Evolutionary conservation across 2,797 vertebrate species (phyloP), one percentile per base, ranked within the genome.

Genomic region (Leptodactylus fallax): DNA sequence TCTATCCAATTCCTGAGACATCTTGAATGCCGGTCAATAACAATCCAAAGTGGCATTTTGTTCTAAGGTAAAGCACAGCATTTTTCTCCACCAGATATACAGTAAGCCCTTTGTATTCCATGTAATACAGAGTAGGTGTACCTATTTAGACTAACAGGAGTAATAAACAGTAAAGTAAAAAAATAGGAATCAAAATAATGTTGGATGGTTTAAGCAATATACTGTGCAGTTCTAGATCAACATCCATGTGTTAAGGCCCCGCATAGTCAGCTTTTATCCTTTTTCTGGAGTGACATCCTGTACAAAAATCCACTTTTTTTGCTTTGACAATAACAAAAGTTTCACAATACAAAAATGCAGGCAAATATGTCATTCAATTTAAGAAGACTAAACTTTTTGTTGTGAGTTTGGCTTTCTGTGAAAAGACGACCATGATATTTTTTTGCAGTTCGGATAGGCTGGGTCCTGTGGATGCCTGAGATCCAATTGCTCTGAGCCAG

Each of bases 271-370:
- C 71, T 51, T 47, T 11, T n/a, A 76, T 85, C 83, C 21, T 76
- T 58, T 53, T 74, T 76, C 55, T 21, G 82, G 23, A 85, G 21
- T 23, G 51, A 36, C 7, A 76, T n/a, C 76, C 56, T 51, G 0
- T 61, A 76, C 11, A 84, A 76, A 36, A 84, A 76, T 67, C 13
- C 47, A 25, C 77, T 85, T 89, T 93, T 94, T 94, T 91, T 93
- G 69, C 91, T 92, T 91, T 90, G 91, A 91, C 90, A 91, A 90
- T 90, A 88, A 77, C 87, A 76, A 93, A 93, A 90, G 89, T 93
- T 93, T 88, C 47, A 10, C 81, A 90, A 91, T 93, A 87, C 89
- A 91, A 93, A 94, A 88, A 23, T 69, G 87, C 17, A 83, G 89
- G 63, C 85, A 91, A 91, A 92, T 78, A 87, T 19, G 23, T 69